A percentile compares a stretch with the other conserved stretches of the same genome.
These are phyloP conservation scores for Trididemnum miniatum DNA, from an alignment of 23 tunicate genomes.

Conservation along the genomic window DNA sequence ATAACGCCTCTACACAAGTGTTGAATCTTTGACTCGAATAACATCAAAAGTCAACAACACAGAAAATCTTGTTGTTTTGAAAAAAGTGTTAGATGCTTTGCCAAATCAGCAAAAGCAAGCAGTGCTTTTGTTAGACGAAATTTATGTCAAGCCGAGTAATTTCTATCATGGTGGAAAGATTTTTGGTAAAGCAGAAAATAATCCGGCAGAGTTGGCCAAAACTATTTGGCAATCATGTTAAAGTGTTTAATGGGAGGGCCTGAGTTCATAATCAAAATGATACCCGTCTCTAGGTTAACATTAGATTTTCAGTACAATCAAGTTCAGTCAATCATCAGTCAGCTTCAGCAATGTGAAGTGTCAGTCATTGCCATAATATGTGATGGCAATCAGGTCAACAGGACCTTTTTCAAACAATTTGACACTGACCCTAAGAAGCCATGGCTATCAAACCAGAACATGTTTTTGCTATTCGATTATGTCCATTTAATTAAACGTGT, in stretches of 20 bases:
- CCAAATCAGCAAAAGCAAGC: background rate
- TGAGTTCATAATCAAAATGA: background rate
- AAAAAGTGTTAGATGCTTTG: background rate
- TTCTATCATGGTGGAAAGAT: slow-evolving; percentile 2
- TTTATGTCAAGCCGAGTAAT: background rate
- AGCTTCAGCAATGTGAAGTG: too few species aligned
- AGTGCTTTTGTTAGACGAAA: background rate
- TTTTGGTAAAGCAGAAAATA: slow-evolving; percentile 12
- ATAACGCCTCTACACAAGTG: too few species aligned
- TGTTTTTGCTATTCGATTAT: too few species aligned
- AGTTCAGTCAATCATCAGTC: background rate
- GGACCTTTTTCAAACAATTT: too few species aligned
- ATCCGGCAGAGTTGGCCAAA: background rate
- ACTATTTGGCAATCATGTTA: slow-evolving; percentile 1
- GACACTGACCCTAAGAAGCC: too few species aligned
- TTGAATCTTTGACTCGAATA: background rate
- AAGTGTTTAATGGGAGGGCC: slow-evolving; percentile 2
- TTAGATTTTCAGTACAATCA: background rate
- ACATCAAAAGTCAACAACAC: too few species aligned
- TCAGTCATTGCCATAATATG: too few species aligned
- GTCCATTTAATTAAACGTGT: too few species aligned
- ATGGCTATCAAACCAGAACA: too few species aligned
- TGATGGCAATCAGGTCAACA: too few species aligned
- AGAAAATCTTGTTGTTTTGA: background rate
- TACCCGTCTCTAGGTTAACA: background rate